Evolutionary conservation across 1,140 invertebrate genomes (phyloP), one percentile per base, ranked within the genome.

Genomic region (Magallana angulata): DNA sequence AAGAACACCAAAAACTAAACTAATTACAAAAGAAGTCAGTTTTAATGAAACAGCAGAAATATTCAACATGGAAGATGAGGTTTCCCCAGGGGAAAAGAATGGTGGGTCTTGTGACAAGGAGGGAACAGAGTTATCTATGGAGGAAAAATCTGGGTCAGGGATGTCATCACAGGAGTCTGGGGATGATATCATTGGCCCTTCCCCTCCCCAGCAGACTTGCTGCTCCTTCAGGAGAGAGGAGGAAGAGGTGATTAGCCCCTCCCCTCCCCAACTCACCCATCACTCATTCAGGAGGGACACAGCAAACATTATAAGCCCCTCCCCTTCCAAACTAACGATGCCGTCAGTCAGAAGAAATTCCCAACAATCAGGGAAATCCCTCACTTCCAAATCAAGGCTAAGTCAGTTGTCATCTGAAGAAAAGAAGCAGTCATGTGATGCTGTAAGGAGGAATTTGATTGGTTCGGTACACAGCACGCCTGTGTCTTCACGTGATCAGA

Each of bases 391-490:
- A 82, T 5, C 18, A 56, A 57, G 81, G 14, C 48, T 57, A 7
- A 24, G 48, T 18, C 48, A 82, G 11, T 24, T 30, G 18, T 71
- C 64, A 11, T 71, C 64, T 71, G 64, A n/a, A 24, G 1, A 18
- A 7, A 71, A 30, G 36, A 71, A 71, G 68, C 68, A 71, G 68
- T 71, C 68, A 71, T 71, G 18, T 71, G 68, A 71, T 36, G 7
- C 24, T 9, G 68, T 71, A 36, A 18, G 68, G 30, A 71, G 68
- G 36, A 71, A 24, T 71, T 11, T 71, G 68, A 71, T 71, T 71
- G 68, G 81, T 57, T 57, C 48, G 0, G 14, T 30, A 48, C 89
- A 90, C 81, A 93, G 91, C 85, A 93, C 92, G 24, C 92, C 92
- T 16, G 30, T 91, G 12, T 82, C 87, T 30, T 57, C 82, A 11